phyloP scores from a whole-genome alignment of 1,140 invertebrate genomes.

The Conus betulinus region DNA sequence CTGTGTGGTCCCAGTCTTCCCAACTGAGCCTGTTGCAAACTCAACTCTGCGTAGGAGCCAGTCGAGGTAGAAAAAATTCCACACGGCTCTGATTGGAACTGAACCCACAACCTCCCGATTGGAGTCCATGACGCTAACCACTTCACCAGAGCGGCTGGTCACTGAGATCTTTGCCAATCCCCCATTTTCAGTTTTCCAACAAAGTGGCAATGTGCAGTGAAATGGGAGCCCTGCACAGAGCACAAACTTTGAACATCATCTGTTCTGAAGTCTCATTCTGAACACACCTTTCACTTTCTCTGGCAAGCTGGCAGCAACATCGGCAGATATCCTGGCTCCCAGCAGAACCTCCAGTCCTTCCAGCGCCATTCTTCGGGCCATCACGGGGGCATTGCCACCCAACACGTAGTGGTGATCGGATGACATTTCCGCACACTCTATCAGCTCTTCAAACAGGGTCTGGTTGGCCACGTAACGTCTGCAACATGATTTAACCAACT shows the following conservation, averaged over 20 bases:
- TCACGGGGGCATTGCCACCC: conserved; percentile 91
- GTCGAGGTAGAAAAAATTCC: too few species aligned
- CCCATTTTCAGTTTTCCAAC: conserved; percentile 8
- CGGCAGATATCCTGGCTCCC: conserved; percentile 82
- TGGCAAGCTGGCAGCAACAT: conserved; percentile 65
- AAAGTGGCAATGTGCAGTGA: background rate
- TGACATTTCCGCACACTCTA: conserved; percentile 77
- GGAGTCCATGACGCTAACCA: too few species aligned
- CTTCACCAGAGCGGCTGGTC: too few species aligned
- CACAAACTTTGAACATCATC: background rate
- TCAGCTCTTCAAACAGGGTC: conserved; percentile 84
- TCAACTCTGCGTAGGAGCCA: too few species aligned
- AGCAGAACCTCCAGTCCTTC: conserved; percentile 88
- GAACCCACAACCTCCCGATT: too few species aligned
- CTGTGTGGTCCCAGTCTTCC: too few species aligned
- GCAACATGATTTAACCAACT: conserved; percentile 65
- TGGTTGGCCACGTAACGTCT: conserved; percentile 87
- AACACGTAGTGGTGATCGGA: conserved; percentile 81
- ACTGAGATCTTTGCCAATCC: too few species aligned
- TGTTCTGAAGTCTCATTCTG: background rate
- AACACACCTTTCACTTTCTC: conserved; percentile 72
- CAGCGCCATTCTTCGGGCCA: conserved; percentile 85
- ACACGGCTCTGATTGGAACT: too few species aligned
- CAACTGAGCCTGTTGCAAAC: too few species aligned
- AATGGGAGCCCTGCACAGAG: background rate